These are phyloP conservation scores for Cepaea nemoralis DNA, from an alignment of 1,140 invertebrate species.

Conservation along the genomic window DNA sequence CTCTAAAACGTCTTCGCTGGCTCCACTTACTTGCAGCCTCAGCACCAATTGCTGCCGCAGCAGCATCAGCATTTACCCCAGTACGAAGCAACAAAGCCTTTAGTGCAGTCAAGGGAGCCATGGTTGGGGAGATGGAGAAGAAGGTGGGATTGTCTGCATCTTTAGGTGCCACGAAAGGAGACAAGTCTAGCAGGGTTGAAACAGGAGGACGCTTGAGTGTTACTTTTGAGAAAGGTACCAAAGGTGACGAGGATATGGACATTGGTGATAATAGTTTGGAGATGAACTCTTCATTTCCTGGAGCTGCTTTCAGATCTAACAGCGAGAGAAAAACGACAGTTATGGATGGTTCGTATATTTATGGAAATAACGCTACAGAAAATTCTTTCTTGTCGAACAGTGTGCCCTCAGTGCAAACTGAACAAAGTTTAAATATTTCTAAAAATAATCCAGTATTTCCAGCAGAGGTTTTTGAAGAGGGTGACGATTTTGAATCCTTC, in stretches of 20 bases:
- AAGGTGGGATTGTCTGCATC: not conserved
- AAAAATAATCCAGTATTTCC: not conserved
- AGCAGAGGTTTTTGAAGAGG: not conserved
- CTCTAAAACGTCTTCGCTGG: conserved; percentile 11
- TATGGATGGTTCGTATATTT: conserved; percentile 31
- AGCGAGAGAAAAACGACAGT: not conserved
- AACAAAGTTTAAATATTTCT: not conserved
- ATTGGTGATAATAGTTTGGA: conserved; percentile 10
- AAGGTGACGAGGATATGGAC: conserved; percentile 17
- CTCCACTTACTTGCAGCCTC: conserved; percentile 4
- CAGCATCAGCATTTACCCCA: conserved; percentile 27
- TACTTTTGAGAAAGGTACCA: conserved; percentile 30
- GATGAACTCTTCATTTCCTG: not conserved
- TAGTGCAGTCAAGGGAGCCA: not conserved
- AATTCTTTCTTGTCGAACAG: not conserved
- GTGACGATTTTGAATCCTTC: conserved; percentile 28
- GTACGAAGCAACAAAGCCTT: not conserved
- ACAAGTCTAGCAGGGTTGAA: not conserved
- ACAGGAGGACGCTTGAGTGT: conserved; percentile 15
- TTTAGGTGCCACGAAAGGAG: not conserved
- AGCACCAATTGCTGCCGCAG: conserved; percentile 1
- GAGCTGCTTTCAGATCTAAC: not conserved
- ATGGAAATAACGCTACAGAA: not conserved
- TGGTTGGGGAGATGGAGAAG: not conserved
- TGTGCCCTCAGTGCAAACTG: not conserved